These are phyloP conservation scores for Fopius arisanus DNA, from an alignment of 1,140 invertebrate genomes.

Conservation along the genomic window DNA sequence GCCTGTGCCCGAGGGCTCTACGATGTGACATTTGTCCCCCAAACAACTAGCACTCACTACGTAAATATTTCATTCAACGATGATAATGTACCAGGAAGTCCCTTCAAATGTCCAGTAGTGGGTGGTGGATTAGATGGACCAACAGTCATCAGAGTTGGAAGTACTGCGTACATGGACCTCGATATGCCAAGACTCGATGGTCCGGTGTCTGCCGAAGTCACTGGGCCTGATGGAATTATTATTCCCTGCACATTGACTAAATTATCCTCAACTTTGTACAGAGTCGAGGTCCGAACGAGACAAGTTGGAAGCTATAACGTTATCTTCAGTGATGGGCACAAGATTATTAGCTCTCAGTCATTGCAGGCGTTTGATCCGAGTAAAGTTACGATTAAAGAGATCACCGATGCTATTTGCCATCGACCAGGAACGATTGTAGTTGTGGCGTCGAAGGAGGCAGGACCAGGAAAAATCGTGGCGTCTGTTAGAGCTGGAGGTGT, in stretches of 20 bases:
- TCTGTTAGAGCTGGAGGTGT: constrained; percentile 80
- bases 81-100: constrained; percentile 87
- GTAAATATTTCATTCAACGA: constrained; percentile 98
- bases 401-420: constrained; percentile 83
- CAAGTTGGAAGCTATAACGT: constrained; percentile 72
- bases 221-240: constrained; percentile 68
- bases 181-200: constrained; percentile 59
- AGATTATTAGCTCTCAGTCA: constrained; percentile 70
- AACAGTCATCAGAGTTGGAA: constrained; percentile 63
- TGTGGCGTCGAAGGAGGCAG: constrained; percentile 77
- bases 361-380: constrained; percentile 88
- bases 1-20: constrained; percentile 91
- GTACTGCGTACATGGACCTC: constrained; percentile 67
- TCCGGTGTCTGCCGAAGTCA: constrained; percentile 59
- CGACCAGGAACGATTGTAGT: constrained; percentile 80
- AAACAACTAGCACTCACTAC: constrained; percentile 87
- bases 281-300: constrained; percentile 68
- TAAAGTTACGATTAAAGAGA: constrained; percentile 79
- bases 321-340: constrained; percentile 65
- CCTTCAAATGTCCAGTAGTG: constrained; percentile 77
- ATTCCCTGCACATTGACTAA: constrained; percentile 65
- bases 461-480: constrained; percentile 82
- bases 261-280: constrained; percentile 63
- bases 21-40: constrained; percentile 95
- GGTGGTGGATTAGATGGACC: constrained; percentile 61